A percentile compares a stretch with the other conserved stretches of the same genome.
Evolutionary conservation across 23 tunicate species (phyloP).

Genomic region (Styela plicata): DNA sequence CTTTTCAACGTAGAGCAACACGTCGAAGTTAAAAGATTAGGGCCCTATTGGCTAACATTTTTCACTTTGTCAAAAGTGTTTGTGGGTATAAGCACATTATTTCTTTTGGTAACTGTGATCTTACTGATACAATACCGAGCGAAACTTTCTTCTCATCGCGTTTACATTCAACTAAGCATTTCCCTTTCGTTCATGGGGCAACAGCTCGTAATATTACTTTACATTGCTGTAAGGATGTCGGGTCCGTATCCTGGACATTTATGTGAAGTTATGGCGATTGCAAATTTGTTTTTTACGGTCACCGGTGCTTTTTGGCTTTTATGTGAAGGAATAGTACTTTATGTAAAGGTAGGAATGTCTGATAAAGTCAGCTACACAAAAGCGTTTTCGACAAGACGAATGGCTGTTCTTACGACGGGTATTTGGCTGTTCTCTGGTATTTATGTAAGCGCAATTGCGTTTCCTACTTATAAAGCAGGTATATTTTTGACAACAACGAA

Average conservation of each 20-base stretch:
- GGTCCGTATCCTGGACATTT: background rate
- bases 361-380: background rate
- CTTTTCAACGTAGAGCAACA: background rate
- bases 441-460: background rate
- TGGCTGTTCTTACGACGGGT: background rate
- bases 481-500: background rate
- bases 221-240: background rate
- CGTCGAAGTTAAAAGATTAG: background rate
- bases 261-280: background rate
- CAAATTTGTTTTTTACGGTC: background rate
- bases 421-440: background rate
- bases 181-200: background rate
- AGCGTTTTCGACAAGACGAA: background rate
- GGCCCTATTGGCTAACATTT: background rate
- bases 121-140: background rate
- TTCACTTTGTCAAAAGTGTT: background rate
- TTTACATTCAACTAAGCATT: background rate
- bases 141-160: background rate
- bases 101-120: background rate
- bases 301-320: background rate
- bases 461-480: background rate
- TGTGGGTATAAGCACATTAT: background rate
- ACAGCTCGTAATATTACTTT: background rate
- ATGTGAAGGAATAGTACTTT: background rate
- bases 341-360: background rate